Conservation (phyloP, 2,797 vertebrate genomes). For the Labroides dimidiatus region DNA sequence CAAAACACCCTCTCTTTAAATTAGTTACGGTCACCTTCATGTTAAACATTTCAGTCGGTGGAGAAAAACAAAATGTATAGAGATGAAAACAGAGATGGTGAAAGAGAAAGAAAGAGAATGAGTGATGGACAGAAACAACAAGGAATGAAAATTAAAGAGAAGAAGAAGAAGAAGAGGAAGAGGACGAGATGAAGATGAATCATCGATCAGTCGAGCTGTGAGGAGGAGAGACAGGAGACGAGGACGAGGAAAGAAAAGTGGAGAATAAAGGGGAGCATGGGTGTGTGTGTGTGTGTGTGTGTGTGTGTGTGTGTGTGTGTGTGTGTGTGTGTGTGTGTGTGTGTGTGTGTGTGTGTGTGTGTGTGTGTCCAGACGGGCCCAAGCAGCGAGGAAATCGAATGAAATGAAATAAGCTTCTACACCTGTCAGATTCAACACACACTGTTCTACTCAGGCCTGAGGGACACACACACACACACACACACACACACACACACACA, state of each 20-base stretch:
- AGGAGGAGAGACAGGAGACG: too few species aligned
- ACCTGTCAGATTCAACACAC: conserved; percentile 16
- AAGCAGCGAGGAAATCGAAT: conserved; percentile 16
- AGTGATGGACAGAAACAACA: background rate
- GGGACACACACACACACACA: conserved; percentile 8
- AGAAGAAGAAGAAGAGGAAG: too few species aligned
- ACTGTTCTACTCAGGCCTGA: background rate
- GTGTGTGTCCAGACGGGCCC: conserved; percentile 8
- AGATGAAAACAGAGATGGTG: background rate
- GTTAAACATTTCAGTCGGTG: too few species aligned
- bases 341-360: background rate
- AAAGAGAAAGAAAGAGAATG: background rate
- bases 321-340: conserved; percentile 3
- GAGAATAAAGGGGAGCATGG: too few species aligned
- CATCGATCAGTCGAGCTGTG: too few species aligned
- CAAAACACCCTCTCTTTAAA: too few species aligned
- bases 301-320: conserved; percentile 1
- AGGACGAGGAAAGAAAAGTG: too few species aligned
- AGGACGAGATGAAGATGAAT: too few species aligned
- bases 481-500: background rate
- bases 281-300: too few species aligned
- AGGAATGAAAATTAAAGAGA: background rate
- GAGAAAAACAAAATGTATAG: background rate
- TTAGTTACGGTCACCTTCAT: too few species aligned
- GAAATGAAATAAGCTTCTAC: conserved; percentile 19